Conservation (phyloP, 1,140 invertebrate species). For the Macrosteles quadrilineatus region DNA sequence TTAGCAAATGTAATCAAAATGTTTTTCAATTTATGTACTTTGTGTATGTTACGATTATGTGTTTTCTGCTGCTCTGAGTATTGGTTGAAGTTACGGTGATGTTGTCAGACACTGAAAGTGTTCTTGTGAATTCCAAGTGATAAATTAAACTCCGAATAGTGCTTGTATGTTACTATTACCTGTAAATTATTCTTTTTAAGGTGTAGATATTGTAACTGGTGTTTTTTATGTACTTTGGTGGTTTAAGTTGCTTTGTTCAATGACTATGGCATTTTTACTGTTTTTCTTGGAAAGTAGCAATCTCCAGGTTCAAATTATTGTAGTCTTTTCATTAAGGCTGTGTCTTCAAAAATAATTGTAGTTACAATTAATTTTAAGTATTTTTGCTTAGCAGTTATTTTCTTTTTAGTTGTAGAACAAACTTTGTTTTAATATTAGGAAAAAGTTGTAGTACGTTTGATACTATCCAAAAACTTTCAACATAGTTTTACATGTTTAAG, state of each 20-base stretch:
- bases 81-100: conserved; percentile 25
- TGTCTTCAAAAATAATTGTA: not conserved
- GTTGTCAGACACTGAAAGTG: conserved; percentile 19
- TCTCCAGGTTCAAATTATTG: not conserved
- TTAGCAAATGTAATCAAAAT: too few relatives aligned
- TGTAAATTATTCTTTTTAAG: not conserved
- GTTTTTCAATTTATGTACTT: too few relatives aligned
- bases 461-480: too few relatives aligned
- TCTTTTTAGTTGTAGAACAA: not conserved
- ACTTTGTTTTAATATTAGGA: too few relatives aligned
- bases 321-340: conserved; percentile 12
- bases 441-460: too few relatives aligned
- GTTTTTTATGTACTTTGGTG: conserved; percentile 15
- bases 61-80: conserved; percentile 11
- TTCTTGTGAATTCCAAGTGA: conserved; percentile 16
- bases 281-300: not conserved
- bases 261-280: not conserved
- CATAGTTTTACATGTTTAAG: too few relatives aligned
- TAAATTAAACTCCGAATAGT: not conserved
- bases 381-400: conserved; percentile 3
- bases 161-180: conserved; percentile 3
- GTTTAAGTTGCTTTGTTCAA: conserved; percentile 6
- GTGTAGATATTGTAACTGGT: conserved; percentile 14
- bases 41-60: too few relatives aligned
- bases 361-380: not conserved